These are phyloP conservation scores for Augochlorella aurata DNA, from an alignment of 2,888 invertebrate genomes.

Conservation along the genomic window DNA sequence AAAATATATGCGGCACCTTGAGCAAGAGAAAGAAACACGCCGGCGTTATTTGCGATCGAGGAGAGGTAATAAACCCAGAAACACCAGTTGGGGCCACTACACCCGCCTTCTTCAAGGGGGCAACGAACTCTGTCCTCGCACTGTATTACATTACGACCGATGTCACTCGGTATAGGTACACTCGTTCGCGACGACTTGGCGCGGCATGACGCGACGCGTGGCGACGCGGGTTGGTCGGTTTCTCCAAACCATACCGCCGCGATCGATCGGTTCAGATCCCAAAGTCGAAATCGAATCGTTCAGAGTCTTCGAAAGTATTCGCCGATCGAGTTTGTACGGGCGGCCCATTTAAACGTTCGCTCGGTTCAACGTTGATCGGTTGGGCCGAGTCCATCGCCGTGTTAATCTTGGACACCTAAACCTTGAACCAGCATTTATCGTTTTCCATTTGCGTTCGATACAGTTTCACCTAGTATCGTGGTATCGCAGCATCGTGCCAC, in stretches of 20 bases:
- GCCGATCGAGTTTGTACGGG: neutral
- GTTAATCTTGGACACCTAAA: neutral
- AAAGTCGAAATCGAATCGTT: neutral
- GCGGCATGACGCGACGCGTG: neutral
- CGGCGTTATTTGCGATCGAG: constrained; percentile 38
- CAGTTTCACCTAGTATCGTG: constrained; percentile 40
- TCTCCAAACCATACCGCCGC: constrained; percentile 34
- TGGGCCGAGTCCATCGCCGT: neutral
- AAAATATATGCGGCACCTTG: constrained; percentile 13
- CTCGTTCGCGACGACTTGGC: constrained; percentile 15
- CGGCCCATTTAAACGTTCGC: neutral
- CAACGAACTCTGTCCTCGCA: constrained; percentile 74
- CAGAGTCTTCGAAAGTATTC: constrained; percentile 1
- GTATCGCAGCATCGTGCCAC: neutral
- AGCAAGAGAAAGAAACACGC: constrained; percentile 26
- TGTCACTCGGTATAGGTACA: constrained; percentile 52
- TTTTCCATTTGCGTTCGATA: neutral
- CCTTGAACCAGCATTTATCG: neutral
- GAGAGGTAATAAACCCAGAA: constrained; percentile 73
- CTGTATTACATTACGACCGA: constrained; percentile 42
- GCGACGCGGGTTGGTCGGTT: neutral
- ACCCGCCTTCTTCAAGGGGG: constrained; percentile 74
- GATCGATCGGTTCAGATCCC: constrained; percentile 10
- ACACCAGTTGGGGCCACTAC: constrained; percentile 65
- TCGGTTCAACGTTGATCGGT: neutral